Evolutionary conservation across 2,888 invertebrate species (phyloP), one percentile per base, ranked within the genome.

Genomic region (Heliconius sara): DNA sequence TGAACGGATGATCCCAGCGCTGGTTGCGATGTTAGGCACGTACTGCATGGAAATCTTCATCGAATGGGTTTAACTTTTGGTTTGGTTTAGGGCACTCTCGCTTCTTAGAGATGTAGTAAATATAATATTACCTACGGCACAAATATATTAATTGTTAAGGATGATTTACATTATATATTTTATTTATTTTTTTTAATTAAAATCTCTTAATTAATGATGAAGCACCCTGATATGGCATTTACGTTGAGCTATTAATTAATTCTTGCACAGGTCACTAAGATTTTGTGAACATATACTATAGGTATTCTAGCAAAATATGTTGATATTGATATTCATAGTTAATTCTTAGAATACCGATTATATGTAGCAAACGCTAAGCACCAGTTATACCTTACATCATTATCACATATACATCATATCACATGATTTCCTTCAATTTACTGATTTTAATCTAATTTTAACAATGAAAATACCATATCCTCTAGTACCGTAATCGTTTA

Each of bases 21-120:
- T 57, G 66, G 79, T 79, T 76, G n/a, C 19, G 47, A 79, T 81
- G 77, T 72, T 72, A 73, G 79, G 60, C 81, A 81, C 81, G 79
- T 81, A 65, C 77, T 22, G 78, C 72, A 27, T 43, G 67, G 67
- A 79, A 67, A 71, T 70, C 57, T 79, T 75, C 57, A 60, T 71
- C 67, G 79, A 78, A 81, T 79, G 75, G 39, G 60, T 78, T 79
- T 75, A 72, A 81, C 76, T 79, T 79, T 75, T 79, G 77, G 71
- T 67, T 72, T 67, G 77, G 71, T 67, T 72, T 67, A 67, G 76
- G 63, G 66, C 65, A 27, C 27, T 76, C 72, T 76, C 66, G 76
- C 60, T 47, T 71, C 43, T 71, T 25, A 22, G 39, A 22, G 19
- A 25, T 25, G 10, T 47, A 39, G 60, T 39, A 70, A 34, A 34